Base-by-base conservation (phyloP, 2,113 vertebrate genomes). In the Rhea pennata region DNA sequence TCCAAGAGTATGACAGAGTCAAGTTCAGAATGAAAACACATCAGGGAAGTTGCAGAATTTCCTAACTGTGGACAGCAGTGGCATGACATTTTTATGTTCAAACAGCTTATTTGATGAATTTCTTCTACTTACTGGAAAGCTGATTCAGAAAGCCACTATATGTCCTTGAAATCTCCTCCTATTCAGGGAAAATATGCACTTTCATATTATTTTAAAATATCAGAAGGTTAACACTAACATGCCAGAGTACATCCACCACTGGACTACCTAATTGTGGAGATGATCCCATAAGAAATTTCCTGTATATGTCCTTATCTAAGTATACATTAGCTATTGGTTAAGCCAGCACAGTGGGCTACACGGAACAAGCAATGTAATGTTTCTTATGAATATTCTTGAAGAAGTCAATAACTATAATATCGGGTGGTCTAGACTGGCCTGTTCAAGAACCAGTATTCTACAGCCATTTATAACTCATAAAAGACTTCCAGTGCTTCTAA, bases 291-390 rank as follows among this genome's bases (percentile, higher is more conserved):
- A 48, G 46, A 15, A 62, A 36, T 33, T 75, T 61, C 64, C 67
- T n/a, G 19, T 4, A 3, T 5, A 0, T 4, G 15, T 23, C 44
- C n/a, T 56, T 39, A n/a, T 2, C 65, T 0, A 0, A 70, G 50
- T 3, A 39, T 50, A 51, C 8, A 16, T 13, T 15, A 13, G 3
- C 88, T 80, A 79, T 24, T 33, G 59, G 44, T 20, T 44, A 36
- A 36, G 66, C 46, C 23, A 59, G 10, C 4, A 3, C 2, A 8
- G 1, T 36, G 46, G 51, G 70, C n/a, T 6, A 53, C 33, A 44
- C 10, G 22, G 7, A 71, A n/a, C 23, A 75, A 71, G 9, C 33
- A 90, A 48, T 24, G 36, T 21, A 36, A 56, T 8, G 20, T 10
- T 17, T 42, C 33, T 40, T 5, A 23, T 2, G 2, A 65, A 50